A percentile compares a stretch with the other conserved stretches of the same genome.
phyloP scores from a whole-genome alignment of 2,888 invertebrate genomes.

The Hydropsyche betteni region DNA sequence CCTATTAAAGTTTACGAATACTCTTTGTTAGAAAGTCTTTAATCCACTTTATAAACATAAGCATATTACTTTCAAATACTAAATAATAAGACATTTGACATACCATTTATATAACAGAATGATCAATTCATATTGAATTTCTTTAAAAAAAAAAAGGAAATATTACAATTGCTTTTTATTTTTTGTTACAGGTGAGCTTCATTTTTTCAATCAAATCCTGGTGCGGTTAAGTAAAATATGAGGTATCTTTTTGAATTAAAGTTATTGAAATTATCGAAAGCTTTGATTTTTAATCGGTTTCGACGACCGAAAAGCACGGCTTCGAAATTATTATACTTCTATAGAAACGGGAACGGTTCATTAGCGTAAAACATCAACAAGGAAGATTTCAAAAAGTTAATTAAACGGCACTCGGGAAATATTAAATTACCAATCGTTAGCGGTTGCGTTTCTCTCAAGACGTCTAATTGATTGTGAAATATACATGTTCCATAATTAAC shows the following conservation, averaged over 20 bases:
- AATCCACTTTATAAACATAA: no score
- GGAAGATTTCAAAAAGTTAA: constrained; percentile 33
- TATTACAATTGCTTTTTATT: no score
- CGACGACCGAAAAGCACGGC: not conserved
- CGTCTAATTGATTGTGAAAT: no score
- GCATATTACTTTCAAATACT: no score
- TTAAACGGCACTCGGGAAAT: constrained; percentile 12
- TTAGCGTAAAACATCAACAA: constrained; percentile 17
- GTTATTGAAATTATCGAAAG: not conserved
- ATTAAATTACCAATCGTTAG: constrained; percentile 2
- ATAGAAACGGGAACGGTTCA: not conserved
- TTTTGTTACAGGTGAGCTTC: constrained; percentile 18
- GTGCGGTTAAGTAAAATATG: not conserved
- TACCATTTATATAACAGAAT: no score
- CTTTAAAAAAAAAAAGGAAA: no score
- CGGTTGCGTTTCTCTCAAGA: no score
- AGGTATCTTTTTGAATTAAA: not conserved
- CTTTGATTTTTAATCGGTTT: not conserved
- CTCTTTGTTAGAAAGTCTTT: no score
- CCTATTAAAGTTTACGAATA: no score
- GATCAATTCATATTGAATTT: no score
- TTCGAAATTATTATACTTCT: not conserved
- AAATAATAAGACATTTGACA: no score
- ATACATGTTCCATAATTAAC: no score
- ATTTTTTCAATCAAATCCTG: not conserved